Evolutionary conservation across 2,888 invertebrate species (phyloP), one percentile per base, ranked within the genome.

Genomic region (Shargacucullia verbasci): DNA sequence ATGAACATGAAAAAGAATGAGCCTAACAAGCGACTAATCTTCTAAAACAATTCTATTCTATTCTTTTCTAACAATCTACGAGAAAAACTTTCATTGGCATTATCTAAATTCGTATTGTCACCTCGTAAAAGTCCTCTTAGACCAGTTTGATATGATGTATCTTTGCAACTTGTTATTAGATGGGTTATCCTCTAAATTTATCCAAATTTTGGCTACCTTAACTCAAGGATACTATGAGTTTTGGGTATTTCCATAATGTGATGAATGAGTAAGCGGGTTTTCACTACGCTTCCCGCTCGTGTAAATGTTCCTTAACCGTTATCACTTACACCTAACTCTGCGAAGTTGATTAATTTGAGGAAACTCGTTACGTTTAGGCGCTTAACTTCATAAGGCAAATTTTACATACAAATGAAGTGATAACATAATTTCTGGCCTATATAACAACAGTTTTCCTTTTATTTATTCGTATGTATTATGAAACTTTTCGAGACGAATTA

Each of bases 261-360:
- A 55, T 71, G 54, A 50, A 49, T 69, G 44, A 48, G 38, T 49
- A 58, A 59, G 49, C 54, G 35, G 60, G 54, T 55, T 70, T 70
- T 48, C 64, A 58, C 64, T 58, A 34, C 35, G 40, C 47, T 35
- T 43, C 58, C 44, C 43, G 46, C 35, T 48, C 38, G 39, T 37
- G 44, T 43, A 67, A 72, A 72, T 55, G 54, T 52, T 56, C 48
- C 34, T 48, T 15, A 47, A 44, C 66, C 53, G 48, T 72, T 72
- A 72, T 61, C 69, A 67, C 37, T 61, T 61, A 57, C 47, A 55
- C 44, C 49, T 44, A 47, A 50, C 53, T 70, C 33, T 1, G 41
- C 20, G 54, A 60, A 64, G 60, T 69, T 69, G 50, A 69, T 69
- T 71, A 73, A 73, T 73, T 59, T 49, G 4, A 49, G 53, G 53